Conservation (phyloP, 2,797 vertebrate genomes). For the Notoglanidium macrostoma region DNA sequence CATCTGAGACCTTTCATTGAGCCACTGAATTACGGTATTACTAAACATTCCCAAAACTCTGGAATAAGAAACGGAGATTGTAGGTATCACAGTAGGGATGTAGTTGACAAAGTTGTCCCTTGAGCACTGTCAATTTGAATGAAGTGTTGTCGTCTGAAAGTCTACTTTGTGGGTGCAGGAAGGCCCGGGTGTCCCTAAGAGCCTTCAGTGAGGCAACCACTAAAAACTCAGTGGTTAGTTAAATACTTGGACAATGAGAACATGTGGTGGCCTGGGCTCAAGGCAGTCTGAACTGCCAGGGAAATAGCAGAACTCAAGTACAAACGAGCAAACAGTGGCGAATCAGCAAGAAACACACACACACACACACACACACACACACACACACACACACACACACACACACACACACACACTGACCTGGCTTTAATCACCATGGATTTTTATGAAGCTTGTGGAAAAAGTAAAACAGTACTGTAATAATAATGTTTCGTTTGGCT, state of each 20-base stretch:
- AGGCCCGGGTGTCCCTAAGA: slow-evolving; percentile 71
- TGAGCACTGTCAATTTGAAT: slow-evolving; percentile 61
- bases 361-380: slow-evolving; percentile 40
- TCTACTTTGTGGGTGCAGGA: slow-evolving; percentile 62
- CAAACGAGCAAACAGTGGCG: slow-evolving; percentile 39
- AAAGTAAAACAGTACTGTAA: slow-evolving; percentile 35
- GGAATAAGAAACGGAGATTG: background rate
- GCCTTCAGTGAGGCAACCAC: slow-evolving; percentile 70
- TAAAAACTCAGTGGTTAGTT: slow-evolving; percentile 77
- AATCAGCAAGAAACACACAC: slow-evolving; percentile 15
- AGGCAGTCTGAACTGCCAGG: slow-evolving; percentile 71
- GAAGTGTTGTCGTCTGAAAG: slow-evolving; percentile 67
- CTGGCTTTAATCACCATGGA: slow-evolving; percentile 61
- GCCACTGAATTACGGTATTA: background rate
- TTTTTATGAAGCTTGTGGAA: slow-evolving; percentile 41
- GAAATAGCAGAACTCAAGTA: slow-evolving; percentile 63
- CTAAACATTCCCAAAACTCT: background rate
- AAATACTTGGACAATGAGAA: slow-evolving; percentile 78
- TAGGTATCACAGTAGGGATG: background rate
- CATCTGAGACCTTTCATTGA: background rate
- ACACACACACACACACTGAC: slow-evolving; percentile 44
- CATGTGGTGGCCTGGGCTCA: slow-evolving; percentile 74
- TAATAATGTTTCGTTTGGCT: slow-evolving; percentile 46
- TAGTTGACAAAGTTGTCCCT: slow-evolving; percentile 25
- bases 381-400: background rate